Percentiles rank a stretch among this genome's conserved stretches.
Conservation (phyloP, 2,888 invertebrate species). For the Pantelozetes paolii region DNA sequence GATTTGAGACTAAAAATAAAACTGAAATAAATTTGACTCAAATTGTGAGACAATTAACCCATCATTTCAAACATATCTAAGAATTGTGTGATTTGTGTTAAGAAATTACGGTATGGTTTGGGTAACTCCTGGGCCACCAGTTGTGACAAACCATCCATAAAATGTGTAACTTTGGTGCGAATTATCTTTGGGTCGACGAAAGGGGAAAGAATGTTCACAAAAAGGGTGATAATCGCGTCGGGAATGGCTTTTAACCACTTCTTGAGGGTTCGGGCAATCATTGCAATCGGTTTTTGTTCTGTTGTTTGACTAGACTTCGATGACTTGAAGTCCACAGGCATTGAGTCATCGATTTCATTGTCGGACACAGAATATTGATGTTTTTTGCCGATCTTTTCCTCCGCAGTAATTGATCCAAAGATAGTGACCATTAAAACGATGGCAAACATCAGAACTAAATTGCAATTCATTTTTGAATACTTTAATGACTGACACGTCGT, state of each 20-base stretch:
- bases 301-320: not conserved
- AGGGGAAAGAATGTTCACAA: not conserved
- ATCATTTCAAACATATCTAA: conserved; percentile 29
- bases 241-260: conserved; percentile 8
- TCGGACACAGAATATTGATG: not conserved
- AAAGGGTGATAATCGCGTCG: not conserved
- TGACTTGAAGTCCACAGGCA: not conserved
- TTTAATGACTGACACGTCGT: not conserved
- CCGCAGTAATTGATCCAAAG: not conserved
- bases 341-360: conserved; percentile 15
- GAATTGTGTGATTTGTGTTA: not conserved
- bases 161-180: not conserved
- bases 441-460: not conserved
- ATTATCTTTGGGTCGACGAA: not conserved
- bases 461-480: not conserved
- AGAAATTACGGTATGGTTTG: not conserved
- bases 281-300: not conserved
- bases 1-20: no score
- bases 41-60: conserved; percentile 13
- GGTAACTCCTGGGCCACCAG: not conserved
- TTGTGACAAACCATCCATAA: not conserved
- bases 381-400: not conserved
- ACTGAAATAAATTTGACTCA: no score
- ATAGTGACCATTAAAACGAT: not conserved
- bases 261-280: not conserved